Evolutionary conservation across 2,888 invertebrate species (phyloP).

Genomic region (Chloroclysta siterata): DNA sequence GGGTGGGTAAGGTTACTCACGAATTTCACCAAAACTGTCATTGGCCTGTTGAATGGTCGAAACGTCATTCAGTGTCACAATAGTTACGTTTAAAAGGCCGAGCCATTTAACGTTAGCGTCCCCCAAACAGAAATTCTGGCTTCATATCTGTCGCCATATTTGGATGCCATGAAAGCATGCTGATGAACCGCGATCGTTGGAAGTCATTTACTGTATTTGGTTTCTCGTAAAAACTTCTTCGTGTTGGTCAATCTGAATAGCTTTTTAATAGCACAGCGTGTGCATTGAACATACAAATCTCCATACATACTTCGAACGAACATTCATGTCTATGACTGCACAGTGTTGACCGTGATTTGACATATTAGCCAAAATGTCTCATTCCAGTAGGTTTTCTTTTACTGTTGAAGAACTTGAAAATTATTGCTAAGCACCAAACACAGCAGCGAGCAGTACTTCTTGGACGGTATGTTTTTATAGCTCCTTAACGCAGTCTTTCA

Average conservation of each 20-base stretch:
- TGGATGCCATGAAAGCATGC: constrained; percentile 43
- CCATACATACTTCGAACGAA: too few species aligned
- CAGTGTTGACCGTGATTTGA: constrained; percentile 2
- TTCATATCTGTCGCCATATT: constrained; percentile 46
- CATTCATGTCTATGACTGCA: neutral
- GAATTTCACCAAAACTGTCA: too few species aligned
- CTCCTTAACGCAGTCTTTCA: neutral
- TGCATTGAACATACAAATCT: neutral
- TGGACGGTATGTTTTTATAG: neutral
- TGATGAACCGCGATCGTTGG: constrained; percentile 56
- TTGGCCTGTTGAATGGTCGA: too few species aligned
- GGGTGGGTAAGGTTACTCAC: too few species aligned
- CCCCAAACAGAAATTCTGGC: neutral
- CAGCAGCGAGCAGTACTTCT: neutral
- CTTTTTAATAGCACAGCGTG: constrained; percentile 1
- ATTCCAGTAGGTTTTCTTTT: neutral
- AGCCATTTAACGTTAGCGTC: neutral
- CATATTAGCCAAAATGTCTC: neutral
- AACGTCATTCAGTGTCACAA: too few species aligned
- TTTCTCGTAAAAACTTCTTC: constrained; percentile 29
- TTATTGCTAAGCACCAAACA: neutral
- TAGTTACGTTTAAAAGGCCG: too few species aligned
- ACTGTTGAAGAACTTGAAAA: neutral
- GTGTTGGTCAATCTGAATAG: constrained; percentile 6
- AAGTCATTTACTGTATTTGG: constrained; percentile 49